Evolutionary conservation across 2,113 vertebrate species (phyloP).

Genomic region (Daboia siamensis): DNA sequence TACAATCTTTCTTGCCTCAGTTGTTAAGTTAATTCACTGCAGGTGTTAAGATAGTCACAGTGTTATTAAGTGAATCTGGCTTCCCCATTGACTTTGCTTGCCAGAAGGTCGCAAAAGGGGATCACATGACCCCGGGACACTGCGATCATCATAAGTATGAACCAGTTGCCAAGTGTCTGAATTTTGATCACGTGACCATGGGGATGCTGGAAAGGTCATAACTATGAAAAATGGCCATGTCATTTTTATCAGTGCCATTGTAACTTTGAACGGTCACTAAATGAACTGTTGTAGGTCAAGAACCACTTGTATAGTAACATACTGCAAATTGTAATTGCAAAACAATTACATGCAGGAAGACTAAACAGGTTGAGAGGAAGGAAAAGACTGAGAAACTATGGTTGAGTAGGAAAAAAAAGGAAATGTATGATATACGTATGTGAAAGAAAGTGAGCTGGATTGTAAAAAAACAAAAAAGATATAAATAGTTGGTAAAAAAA

Average conservation of each 20-base stretch:
- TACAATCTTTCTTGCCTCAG: not conserved
- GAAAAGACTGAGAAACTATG: not conserved
- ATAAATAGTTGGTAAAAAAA: too few relatives aligned
- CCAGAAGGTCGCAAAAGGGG: not conserved
- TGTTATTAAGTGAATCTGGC: not conserved
- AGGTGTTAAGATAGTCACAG: not conserved
- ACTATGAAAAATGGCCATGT: not conserved
- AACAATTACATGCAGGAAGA: not conserved
- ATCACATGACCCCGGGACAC: not conserved
- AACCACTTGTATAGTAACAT: not conserved
- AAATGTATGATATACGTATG: not conserved
- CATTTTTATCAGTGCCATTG: not conserved
- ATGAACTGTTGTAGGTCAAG: not conserved
- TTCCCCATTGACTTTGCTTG: not conserved
- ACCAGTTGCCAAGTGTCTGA: not conserved
- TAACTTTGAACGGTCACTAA: not conserved
- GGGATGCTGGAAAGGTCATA: not conserved
- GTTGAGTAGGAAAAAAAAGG: not conserved
- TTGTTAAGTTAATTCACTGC: not conserved
- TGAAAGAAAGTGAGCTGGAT: not conserved
- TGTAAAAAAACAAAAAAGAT: not conserved
- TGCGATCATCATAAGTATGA: not conserved
- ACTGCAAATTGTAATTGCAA: not conserved
- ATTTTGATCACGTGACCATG: not conserved
- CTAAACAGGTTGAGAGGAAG: not conserved